Base-by-base conservation (phyloP, 2,113 vertebrate genomes). In the Coturnix japonica region DNA sequence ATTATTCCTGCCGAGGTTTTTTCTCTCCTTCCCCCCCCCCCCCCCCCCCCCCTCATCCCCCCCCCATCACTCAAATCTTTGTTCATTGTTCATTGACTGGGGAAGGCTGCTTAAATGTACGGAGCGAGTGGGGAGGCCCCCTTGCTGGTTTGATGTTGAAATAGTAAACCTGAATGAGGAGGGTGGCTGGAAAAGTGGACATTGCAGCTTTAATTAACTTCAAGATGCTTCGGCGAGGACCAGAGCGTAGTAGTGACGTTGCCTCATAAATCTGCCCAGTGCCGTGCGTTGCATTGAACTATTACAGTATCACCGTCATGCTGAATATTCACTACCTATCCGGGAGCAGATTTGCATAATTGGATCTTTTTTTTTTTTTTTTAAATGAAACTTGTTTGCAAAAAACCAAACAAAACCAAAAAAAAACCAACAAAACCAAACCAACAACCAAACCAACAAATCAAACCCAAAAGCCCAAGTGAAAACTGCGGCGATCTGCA, bases 131-230 rank as follows among this genome's bases (percentile, higher is more conserved):
- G 95, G 87, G 93, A 94, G 93, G 89, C 84, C 87, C 95, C 76
- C 85, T 95, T 70, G 79, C 90, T 60, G 94, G 93, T 91, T 95
- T 96, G 96, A 94, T 93, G 92, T 93, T 96, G 97, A 97, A 97
- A 93, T 87, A 91, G 96, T 96, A 96, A 97, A 95, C 96, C 96
- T 95, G 96, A 96, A 95, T 96, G 91, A 95, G 96, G 95, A 97
- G 95, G 95, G 97, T 97, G 94, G 93, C 87, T 90, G 79, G 95
- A 96, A 97, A 97, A 97, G 98, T 97, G 98, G 98, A 98, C 98
- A 96, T 98, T 98, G 97, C 97, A 98, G 98, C 98, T 99, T 99
- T 99, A 99, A 99, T 99, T 98, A 99, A 98, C 98, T 99, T 99
- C 98, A 98, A 98, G 98, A 98, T 98, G 98, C 98, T 98, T 97